Percentiles rank a stretch among this genome's conserved stretches.
Evolutionary conservation across 2,888 invertebrate species (phyloP).

Genomic region (Ormyrus labotus): DNA sequence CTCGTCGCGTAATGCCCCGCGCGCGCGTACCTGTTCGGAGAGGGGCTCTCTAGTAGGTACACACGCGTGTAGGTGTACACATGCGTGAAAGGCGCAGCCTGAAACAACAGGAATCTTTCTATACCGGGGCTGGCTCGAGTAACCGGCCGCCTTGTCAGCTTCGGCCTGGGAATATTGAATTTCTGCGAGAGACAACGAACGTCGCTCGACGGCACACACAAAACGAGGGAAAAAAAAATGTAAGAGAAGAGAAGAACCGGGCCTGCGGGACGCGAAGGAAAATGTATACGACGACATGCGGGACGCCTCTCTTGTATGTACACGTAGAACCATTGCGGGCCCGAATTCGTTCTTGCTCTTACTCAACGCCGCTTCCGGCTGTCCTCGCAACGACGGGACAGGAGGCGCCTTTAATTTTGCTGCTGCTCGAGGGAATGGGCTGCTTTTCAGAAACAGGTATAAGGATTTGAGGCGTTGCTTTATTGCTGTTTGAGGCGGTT

Average conservation of each 20-base stretch:
- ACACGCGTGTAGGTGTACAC: background rate
- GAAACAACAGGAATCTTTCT: conserved; percentile 35
- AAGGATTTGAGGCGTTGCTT: no score
- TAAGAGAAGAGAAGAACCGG: no score
- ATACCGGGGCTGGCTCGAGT: conserved; percentile 17
- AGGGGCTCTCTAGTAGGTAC: background rate
- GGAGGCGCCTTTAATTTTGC: no score
- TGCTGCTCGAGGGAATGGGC: no score
- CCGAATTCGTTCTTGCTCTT: no score
- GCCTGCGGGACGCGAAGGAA: background rate
- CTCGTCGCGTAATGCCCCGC: background rate
- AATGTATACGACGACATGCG: background rate
- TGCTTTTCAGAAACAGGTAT: no score
- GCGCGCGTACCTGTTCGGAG: background rate
- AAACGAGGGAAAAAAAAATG: background rate
- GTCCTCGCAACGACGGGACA: no score
- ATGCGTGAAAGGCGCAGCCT: conserved; percentile 24
- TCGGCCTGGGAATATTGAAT: conserved; percentile 36
- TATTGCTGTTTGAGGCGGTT: no score
- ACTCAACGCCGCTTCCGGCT: no score
- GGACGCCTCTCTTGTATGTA: no score
- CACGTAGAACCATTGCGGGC: no score
- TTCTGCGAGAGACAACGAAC: conserved; percentile 13
- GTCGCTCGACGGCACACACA: background rate
- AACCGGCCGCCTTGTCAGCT: conserved; percentile 26